Conservation (phyloP, 2,888 invertebrate genomes). For the Camponotus fellah region DNA sequence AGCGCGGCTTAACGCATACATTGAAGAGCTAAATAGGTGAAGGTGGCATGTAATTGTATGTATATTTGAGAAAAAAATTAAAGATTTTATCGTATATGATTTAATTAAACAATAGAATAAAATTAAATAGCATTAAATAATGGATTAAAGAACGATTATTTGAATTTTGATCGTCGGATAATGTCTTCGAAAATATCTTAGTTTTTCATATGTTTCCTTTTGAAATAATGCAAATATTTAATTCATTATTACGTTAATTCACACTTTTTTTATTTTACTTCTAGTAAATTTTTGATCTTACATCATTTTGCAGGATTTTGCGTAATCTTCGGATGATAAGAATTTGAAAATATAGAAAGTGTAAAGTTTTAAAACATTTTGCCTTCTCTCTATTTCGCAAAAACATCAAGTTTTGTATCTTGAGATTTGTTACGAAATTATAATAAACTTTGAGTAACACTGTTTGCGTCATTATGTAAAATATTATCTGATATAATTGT, state of each 20-base stretch:
- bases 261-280: background rate
- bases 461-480: background rate
- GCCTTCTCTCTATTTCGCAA: background rate
- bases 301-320: background rate
- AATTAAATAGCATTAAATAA: background rate
- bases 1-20: constrained; percentile 4
- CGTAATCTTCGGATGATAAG: background rate
- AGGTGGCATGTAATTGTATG: background rate
- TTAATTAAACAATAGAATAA: background rate
- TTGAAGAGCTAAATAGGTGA: background rate
- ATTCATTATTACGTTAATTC: constrained; percentile 9
- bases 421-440: background rate
- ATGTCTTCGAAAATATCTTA: background rate
- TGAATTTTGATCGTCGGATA: background rate
- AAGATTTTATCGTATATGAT: background rate
- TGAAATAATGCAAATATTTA: background rate
- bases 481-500: constrained; percentile 22
- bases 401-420: background rate
- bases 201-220: background rate
- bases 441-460: background rate
- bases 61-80: background rate
- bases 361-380: background rate
- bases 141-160: background rate
- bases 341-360: background rate
- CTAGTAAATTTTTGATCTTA: background rate